phyloP scores from a whole-genome alignment of 2,888 invertebrate genomes.

The Caenorhabditis auriculariae region DNA sequence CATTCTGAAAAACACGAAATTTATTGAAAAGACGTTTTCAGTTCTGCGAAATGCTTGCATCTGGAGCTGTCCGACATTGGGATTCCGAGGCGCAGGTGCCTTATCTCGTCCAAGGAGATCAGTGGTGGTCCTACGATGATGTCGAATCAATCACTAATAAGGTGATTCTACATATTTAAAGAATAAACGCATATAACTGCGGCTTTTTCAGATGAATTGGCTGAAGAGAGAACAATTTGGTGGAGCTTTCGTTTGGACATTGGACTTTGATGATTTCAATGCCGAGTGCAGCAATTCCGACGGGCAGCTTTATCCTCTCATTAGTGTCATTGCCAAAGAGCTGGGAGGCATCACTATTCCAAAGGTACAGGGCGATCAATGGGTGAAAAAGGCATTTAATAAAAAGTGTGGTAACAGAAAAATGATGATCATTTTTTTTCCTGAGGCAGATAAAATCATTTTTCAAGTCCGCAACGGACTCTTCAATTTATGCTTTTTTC shows the following conservation, averaged over 20 bases:
- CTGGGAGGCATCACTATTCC: conserved; percentile 51
- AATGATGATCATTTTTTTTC: too few species aligned
- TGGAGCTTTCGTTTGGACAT: conserved; percentile 63
- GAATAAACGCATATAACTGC: neutral
- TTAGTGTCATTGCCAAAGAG: conserved; percentile 56
- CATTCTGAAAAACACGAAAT: neutral
- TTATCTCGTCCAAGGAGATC: conserved; percentile 76
- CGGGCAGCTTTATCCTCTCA: conserved; percentile 58
- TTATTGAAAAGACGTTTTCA: conserved; percentile 63
- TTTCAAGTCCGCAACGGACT: too few species aligned
- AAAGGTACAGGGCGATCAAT: conserved; percentile 20
- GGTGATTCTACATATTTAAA: conserved; percentile 67
- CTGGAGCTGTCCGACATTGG: conserved; percentile 78
- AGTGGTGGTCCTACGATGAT: conserved; percentile 93
- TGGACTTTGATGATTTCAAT: conserved; percentile 63
- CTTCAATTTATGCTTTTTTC: too few species aligned
- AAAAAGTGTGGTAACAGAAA: too few species aligned
- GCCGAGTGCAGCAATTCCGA: conserved; percentile 51
- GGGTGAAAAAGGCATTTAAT: too few species aligned
- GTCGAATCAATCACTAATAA: conserved; percentile 80
- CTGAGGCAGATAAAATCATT: too few species aligned
- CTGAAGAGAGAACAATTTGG: conserved; percentile 56
- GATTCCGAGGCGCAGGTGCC: conserved; percentile 76
- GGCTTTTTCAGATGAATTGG: conserved; percentile 47
- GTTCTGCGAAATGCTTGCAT: conserved; percentile 81